Evolutionary conservation across 2,113 vertebrate genomes (phyloP).

Genomic region (Pterocles orientalis): DNA sequence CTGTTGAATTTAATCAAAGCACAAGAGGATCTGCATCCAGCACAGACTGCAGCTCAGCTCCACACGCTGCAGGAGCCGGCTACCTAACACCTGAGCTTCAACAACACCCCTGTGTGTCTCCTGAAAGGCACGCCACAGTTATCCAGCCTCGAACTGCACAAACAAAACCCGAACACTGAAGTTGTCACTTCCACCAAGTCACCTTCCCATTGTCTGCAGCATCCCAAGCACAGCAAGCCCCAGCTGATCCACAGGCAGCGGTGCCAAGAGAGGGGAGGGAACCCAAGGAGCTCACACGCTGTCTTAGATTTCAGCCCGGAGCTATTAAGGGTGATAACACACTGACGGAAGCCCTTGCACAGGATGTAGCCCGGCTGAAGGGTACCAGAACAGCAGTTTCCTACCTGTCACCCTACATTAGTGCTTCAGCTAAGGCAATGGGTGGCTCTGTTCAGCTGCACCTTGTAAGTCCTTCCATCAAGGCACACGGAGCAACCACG

Average conservation of each 20-base stretch:
- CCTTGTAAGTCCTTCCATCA: neutral
- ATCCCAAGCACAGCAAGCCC: rapidly evolving
- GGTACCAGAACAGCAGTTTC: neutral
- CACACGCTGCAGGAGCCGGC: rapidly evolving
- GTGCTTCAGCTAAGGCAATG: rapidly evolving
- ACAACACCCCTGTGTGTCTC: rapidly evolving
- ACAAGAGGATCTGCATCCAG: rapidly evolving
- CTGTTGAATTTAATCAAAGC: neutral
- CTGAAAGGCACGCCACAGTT: rapidly evolving
- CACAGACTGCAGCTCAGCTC: neutral
- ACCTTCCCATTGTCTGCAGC: neutral
- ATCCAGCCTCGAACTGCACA: neutral
- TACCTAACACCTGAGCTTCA: rapidly evolving
- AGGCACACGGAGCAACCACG: neutral
- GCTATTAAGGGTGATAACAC: neutral
- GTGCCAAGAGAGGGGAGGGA: neutral
- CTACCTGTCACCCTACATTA: rapidly evolving
- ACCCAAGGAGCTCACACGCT: neutral
- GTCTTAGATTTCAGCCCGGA: neutral
- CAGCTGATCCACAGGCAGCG: rapidly evolving
- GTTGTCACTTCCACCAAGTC: neutral
- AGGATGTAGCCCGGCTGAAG: neutral
- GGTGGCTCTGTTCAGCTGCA: neutral
- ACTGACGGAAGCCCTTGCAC: neutral
- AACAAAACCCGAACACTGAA: rapidly evolving